Conservation (phyloP, 2,888 invertebrate genomes). For the Julus scanicus region DNA sequence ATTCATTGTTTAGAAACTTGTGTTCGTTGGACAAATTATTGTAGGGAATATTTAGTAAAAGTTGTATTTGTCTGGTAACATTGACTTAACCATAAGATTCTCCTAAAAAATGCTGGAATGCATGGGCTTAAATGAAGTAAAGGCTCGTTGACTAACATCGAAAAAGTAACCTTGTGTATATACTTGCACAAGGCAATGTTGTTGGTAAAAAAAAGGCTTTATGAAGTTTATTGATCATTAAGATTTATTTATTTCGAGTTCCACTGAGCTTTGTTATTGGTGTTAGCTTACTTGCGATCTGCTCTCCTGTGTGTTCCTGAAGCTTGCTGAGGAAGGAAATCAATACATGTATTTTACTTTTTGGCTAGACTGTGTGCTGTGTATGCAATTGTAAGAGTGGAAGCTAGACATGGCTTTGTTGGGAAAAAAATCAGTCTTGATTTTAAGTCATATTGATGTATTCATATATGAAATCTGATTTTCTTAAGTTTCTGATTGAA, state of each 20-base stretch:
- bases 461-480: not conserved
- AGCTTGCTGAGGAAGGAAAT: not conserved
- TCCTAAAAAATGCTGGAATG: too few relatives aligned
- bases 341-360: not conserved
- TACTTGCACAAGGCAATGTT: too few relatives aligned
- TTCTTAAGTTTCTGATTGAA: not conserved
- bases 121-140: too few relatives aligned
- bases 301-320: not conserved
- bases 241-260: not conserved
- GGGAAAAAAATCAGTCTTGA: not conserved
- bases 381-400: not conserved
- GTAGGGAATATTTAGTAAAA: too few relatives aligned
- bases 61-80: too few relatives aligned
- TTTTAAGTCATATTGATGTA: not conserved
- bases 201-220: not conserved
- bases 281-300: not conserved
- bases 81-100: too few relatives aligned
- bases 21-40: too few relatives aligned
- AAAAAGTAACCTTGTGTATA: too few relatives aligned
- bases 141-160: too few relatives aligned
- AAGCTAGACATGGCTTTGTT: not conserved
- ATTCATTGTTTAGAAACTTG: too few relatives aligned
- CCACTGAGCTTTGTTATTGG: not conserved
- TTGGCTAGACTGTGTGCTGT: not conserved
- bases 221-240: not conserved